These are phyloP conservation scores for Heptranchias perlo DNA, from an alignment of 2,113 vertebrate genomes.

Conservation along the genomic window DNA sequence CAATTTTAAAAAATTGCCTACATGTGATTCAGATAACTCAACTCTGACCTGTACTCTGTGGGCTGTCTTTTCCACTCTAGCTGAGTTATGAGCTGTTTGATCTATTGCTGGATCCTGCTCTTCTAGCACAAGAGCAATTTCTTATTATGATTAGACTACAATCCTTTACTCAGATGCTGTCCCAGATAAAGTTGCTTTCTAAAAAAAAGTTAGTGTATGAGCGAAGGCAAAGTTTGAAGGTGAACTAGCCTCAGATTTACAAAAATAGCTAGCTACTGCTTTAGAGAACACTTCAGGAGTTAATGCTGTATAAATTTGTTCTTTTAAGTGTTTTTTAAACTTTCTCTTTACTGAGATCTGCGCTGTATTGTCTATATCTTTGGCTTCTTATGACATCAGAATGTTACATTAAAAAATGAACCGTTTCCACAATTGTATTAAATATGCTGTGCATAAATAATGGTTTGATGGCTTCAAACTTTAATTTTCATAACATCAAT, in stretches of 20 bases:
- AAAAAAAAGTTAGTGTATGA: background rate
- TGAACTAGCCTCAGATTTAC: background rate
- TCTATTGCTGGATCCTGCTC: background rate
- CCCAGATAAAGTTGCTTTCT: constrained; percentile 16
- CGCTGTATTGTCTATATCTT: background rate
- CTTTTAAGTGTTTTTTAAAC: background rate
- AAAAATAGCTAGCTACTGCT: background rate
- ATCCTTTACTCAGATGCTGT: constrained; percentile 3
- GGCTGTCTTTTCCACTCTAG: background rate
- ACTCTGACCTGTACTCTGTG: background rate
- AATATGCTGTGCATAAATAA: background rate
- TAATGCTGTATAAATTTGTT: background rate
- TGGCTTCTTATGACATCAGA: background rate
- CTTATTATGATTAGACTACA: background rate
- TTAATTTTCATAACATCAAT: background rate
- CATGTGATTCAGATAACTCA: background rate
- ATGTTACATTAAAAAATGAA: too few relatives aligned
- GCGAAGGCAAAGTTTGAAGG: background rate
- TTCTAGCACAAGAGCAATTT: background rate
- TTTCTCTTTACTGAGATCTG: background rate
- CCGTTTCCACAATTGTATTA: background rate
- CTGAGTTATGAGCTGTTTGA: constrained; percentile 24
- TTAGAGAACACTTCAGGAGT: background rate
- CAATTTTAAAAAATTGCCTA: background rate
- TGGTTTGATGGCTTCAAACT: background rate